phyloP scores from a whole-genome alignment of 2,888 invertebrate species.

The Rhagophthalmus giganteus region DNA sequence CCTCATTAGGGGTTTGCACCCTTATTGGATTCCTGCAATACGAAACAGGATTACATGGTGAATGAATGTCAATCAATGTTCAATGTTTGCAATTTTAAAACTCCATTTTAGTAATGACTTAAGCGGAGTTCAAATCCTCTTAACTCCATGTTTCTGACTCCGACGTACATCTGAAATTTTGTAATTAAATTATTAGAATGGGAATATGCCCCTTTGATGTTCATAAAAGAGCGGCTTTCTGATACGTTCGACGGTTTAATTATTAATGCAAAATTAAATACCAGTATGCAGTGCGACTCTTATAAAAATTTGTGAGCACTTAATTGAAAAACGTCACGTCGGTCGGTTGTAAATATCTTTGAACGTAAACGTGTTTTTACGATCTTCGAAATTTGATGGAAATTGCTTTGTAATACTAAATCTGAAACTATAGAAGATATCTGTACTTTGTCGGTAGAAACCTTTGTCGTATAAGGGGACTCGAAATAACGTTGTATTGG shows the following conservation, averaged over 20 bases:
- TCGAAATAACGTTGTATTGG: too few species aligned
- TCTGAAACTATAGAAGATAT: too few species aligned
- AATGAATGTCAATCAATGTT: conserved; percentile 48
- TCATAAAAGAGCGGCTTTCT: conserved; percentile 19
- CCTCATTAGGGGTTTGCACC: conserved; percentile 34
- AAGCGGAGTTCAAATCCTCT: conserved; percentile 31
- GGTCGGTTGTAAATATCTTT: too few species aligned
- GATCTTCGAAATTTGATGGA: too few species aligned
- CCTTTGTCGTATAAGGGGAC: too few species aligned
- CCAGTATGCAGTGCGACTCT: too few species aligned
- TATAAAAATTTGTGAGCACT: conserved; percentile 5
- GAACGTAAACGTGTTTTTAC: too few species aligned
- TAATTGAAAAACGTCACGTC: too few species aligned
- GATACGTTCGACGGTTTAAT: conserved; percentile 22
- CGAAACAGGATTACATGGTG: conserved; percentile 45
- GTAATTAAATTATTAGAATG: conserved; percentile 40
- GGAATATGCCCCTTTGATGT: conserved; percentile 40
- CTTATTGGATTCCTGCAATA: conserved; percentile 44
- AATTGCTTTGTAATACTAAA: too few species aligned
- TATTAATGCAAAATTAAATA: conserved; percentile 19
- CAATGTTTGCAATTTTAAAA: conserved; percentile 47
- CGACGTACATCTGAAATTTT: conserved; percentile 27
- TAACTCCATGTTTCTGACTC: conserved; percentile 13
- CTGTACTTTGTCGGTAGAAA: too few species aligned
- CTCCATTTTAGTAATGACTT: conserved; percentile 44